These are phyloP conservation scores for Cyanistes caeruleus DNA, from an alignment of 2,113 vertebrate species.

Conservation along the genomic window DNA sequence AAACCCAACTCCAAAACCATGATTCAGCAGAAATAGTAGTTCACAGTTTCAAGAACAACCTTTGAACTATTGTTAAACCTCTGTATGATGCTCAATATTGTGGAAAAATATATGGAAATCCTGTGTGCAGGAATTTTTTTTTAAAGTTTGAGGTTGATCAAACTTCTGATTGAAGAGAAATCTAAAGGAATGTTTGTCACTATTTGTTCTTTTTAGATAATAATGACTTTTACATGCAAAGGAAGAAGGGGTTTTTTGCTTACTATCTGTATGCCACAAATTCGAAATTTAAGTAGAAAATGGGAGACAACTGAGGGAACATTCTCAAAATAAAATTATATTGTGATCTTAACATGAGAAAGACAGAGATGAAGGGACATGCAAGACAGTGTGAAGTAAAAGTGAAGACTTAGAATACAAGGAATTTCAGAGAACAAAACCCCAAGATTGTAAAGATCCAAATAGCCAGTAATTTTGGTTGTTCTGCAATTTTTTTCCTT, in stretches of 20 bases:
- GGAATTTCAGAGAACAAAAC: neutral
- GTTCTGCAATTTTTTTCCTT: neutral
- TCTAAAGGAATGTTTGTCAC: neutral
- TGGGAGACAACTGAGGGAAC: neutral
- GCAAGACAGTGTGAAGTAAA: neutral
- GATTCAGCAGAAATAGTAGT: neutral
- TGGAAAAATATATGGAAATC: neutral
- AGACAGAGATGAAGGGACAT: neutral
- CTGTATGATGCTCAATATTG: neutral
- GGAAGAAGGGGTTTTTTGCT: neutral
- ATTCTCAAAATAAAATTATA: neutral
- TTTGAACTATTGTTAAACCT: neutral
- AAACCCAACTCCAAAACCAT: neutral
- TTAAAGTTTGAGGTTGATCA: neutral
- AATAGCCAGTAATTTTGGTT: neutral
- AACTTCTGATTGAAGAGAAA: neutral
- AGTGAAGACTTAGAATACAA: neutral
- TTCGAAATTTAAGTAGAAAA: neutral
- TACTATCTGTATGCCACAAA: neutral
- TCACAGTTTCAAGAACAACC: neutral
- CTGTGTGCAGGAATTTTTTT: neutral
- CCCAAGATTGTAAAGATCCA: fast-evolving
- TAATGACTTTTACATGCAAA: neutral
- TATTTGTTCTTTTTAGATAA: neutral
- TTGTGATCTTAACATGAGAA: neutral